Base-by-base conservation (phyloP, 1,140 invertebrate species). In the Saxidomus purpurata region DNA sequence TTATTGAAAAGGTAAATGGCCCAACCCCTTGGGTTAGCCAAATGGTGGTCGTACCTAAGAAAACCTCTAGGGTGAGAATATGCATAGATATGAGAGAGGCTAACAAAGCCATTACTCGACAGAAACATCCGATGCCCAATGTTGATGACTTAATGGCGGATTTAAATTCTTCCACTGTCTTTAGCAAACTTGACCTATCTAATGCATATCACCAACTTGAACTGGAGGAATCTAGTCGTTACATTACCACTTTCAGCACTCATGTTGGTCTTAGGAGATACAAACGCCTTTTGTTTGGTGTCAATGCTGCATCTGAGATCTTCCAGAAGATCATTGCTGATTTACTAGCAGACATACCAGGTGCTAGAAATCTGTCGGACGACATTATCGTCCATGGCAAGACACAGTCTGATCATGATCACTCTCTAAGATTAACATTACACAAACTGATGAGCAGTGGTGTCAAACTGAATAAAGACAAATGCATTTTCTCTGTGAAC, bases 11-110 rank as follows among this genome's bases (percentile, higher is more conserved):
- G 28, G 92, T 93, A 38, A 76, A 83, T 43, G 93, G 91, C 19
- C 93, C 93, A 15, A 94, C 92, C 25, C 92, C 92, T 25, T 94
- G 92, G 94, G 92, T 94, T 11, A 92, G 90, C 17, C 90, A 92
- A 0, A 85, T 94, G 15, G 93, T 94, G n/a, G 89, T 91, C 9
- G 91, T 92, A 0, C 93, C 91, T 15, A 93, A 93, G 69, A 80
- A 89, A 34, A 52, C 80, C 13, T 83, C 71, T 19, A 90, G 91
- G 36, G 84, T 95, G 0, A 69, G 91, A n/a, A 63, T 93, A 0
- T 93, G 92, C 67, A 91, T 94, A 3, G 93, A 93, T 40, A 93
- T 93, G 92, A 19, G 69, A 76, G 52, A 89, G 47, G 90, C 91
- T 2, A 94, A 94, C 59, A 86, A 89, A 38, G 94, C 94, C 4